Percentiles rank a stretch among this genome's conserved stretches.
Evolutionary conservation across 2,797 vertebrate genomes (phyloP).

Genomic region (Luscinia luscinia): DNA sequence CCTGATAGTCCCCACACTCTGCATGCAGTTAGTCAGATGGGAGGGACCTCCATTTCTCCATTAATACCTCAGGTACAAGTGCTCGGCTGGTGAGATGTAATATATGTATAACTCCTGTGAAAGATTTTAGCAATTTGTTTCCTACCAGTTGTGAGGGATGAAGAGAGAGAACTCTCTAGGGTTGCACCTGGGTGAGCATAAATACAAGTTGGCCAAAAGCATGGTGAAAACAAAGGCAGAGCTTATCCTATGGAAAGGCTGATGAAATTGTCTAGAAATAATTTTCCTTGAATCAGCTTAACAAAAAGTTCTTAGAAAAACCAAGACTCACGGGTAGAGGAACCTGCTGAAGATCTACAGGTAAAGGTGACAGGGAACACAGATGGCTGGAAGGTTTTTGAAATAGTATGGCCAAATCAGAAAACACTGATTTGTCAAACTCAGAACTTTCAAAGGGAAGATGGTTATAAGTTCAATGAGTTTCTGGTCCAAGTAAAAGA

Average conservation of each 20-base stretch:
- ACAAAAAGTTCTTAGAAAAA: background rate
- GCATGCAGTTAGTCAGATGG: background rate
- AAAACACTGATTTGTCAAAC: background rate
- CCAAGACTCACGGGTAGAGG: fast-evolving
- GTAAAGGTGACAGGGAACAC: background rate
- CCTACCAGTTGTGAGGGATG: background rate
- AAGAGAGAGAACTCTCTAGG: background rate
- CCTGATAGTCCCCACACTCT: background rate
- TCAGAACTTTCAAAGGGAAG: background rate
- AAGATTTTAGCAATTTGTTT: background rate
- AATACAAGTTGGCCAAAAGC: background rate
- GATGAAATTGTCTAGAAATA: background rate
- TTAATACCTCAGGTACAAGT: background rate
- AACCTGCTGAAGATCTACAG: background rate
- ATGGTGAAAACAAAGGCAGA: background rate
- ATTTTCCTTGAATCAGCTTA: background rate
- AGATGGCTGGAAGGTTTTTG: background rate
- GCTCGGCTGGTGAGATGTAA: background rate
- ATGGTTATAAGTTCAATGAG: background rate
- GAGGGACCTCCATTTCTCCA: background rate
- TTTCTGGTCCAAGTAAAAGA: background rate
- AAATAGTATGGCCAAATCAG: background rate
- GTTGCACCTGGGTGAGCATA: background rate
- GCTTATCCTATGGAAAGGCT: background rate
- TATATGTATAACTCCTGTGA: background rate